Conservation (phyloP, 53 echinoderm and acorn worm genomes). For the Zoroaster sp. region DNA sequence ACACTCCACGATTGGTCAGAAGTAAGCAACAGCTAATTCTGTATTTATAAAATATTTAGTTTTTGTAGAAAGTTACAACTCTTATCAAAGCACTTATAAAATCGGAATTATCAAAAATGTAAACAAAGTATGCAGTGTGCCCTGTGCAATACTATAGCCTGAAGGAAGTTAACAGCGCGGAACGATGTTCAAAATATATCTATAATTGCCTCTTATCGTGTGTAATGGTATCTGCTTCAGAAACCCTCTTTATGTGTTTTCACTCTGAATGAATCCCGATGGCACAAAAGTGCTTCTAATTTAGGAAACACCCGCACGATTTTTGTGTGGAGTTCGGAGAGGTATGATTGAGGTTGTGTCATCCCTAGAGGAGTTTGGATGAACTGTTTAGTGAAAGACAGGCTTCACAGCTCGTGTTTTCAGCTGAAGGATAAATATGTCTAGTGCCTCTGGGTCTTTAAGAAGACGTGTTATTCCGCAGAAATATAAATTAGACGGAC, state of each 20-base stretch:
- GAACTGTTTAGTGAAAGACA: not conserved
- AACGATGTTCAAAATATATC: not conserved
- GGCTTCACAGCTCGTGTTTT: not conserved
- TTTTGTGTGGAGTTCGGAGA: constrained; percentile 15
- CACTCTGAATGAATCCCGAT: not conserved
- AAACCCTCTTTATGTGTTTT: not conserved
- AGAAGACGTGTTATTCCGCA: not conserved
- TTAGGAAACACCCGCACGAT: not conserved
- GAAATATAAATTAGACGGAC: not conserved
- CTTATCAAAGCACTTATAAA: too few relatives aligned
- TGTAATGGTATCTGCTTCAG: not conserved
- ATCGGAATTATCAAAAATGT: too few relatives aligned
- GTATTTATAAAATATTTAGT: too few relatives aligned
- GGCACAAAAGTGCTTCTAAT: constrained; percentile 20
- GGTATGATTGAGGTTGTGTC: not conserved
- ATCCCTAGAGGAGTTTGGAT: not conserved
- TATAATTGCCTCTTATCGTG: not conserved
- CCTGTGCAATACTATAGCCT: too few relatives aligned
- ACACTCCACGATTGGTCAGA: too few relatives aligned
- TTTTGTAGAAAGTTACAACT: too few relatives aligned
- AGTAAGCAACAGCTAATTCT: too few relatives aligned
- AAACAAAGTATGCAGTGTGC: too few relatives aligned
- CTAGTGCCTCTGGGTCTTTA: not conserved
- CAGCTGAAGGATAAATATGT: constrained; percentile 13
- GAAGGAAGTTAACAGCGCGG: not conserved